Percentiles rank a stretch among this genome's conserved stretches.
phyloP scores from a whole-genome alignment of 2,113 vertebrate genomes.

The Myotis brandtii region DNA sequence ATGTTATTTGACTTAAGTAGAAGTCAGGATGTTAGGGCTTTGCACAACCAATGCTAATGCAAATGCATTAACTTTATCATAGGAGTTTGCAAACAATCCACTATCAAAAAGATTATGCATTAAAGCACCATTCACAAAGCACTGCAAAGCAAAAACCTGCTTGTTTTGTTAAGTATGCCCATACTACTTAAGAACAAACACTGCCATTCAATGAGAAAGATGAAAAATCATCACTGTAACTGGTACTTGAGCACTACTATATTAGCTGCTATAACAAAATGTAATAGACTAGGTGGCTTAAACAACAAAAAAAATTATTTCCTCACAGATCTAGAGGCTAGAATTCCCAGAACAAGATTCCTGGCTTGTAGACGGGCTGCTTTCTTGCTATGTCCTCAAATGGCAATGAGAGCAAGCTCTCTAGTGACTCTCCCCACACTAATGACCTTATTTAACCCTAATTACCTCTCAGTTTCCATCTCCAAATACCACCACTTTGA shows the following conservation, averaged over 20 bases:
- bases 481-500: neutral
- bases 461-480: neutral
- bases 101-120: constrained; percentile 39
- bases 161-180: neutral
- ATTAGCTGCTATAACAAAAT: neutral
- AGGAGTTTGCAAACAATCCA: constrained; percentile 47
- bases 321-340: neutral
- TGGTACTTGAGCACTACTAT: neutral
- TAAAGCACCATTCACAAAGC: constrained; percentile 48
- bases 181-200: neutral
- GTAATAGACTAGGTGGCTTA: neutral
- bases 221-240: neutral
- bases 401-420: neutral
- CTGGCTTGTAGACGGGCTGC: neutral
- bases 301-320: neutral
- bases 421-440: neutral
- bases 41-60: constrained; percentile 32
- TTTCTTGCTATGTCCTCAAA: neutral
- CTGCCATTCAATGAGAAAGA: neutral
- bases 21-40: constrained; percentile 54
- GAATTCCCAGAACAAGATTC: neutral
- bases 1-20: constrained; percentile 57
- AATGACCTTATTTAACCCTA: neutral
- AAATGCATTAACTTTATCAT: constrained; percentile 47
- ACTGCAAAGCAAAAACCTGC: neutral